Base-by-base conservation (phyloP, 2,797 vertebrate species). In the Diplodus puntazzo region DNA sequence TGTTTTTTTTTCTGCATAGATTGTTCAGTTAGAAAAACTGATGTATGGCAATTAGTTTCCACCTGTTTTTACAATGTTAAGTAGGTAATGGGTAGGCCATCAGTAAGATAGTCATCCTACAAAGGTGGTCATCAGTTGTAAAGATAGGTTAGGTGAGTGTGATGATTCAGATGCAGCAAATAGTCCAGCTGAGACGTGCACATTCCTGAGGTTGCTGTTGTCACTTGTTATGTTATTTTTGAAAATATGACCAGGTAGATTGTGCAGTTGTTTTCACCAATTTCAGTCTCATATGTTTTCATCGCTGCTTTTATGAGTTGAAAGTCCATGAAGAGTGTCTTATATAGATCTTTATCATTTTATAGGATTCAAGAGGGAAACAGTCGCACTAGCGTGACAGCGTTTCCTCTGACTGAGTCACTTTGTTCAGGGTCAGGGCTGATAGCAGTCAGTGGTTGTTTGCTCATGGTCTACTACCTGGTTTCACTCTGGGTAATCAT, bases 401-500 rank as follows among this genome's bases (percentile, higher is more conserved):
- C 20, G 73, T 66, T 79, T 83, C 75, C 73, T 86, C 34, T 20
- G 53, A 69, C 67, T 13, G 77, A 83, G 82, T 73, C 87, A 87
- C 80, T 88, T 85, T 87, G 87, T 87, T 88, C 88, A 74, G 87
- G 87, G 90, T 90, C 90, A 85, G 77, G 68, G 69, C 91, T 90
- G 89, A 92, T 92, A 89, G 85, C 84, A 80, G 73, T 72, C 57
- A 30, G 69, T 39, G 59, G 52, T 77, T 94, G 88, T 94, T 92
- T 94, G 90, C 77, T 85, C 76, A 70, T 53, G 83, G 69, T 79
- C 87, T 77, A 68, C 88, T 82, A 80, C 88, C 89, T 86, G 85
- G 95, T 96, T 96, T 96, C 95, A 90, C 88, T 92, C 82, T 84
- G 69, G 89, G 55, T 94, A 91, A 95, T 95, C 71, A 96, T 96